Percentiles rank a stretch among this genome's conserved stretches.
These are phyloP conservation scores for Apostichopus californicus DNA, from an alignment of 35 echinoderm and acorn worm species.

Conservation along the genomic window DNA sequence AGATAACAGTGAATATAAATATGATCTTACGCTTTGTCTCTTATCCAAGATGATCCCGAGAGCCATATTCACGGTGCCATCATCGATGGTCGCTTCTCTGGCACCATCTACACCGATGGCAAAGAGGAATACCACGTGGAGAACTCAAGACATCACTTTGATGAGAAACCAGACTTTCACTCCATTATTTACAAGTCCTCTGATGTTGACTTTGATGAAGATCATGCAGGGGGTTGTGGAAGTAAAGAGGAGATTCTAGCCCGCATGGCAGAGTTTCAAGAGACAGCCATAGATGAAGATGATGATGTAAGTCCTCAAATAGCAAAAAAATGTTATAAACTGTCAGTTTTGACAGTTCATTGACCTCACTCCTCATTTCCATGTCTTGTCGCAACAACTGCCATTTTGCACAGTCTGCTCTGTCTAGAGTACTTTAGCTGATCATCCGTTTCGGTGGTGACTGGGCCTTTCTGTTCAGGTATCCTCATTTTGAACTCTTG, in stretches of 20 bases:
- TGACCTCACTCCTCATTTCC: no score
- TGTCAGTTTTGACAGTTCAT: no score
- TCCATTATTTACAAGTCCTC: slow-evolving; percentile 89
- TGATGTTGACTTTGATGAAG: slow-evolving; percentile 69
- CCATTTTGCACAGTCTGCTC: no score
- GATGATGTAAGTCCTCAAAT: background rate
- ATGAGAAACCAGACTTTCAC: slow-evolving; percentile 73
- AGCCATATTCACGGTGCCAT: slow-evolving; percentile 84
- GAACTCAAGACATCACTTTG: slow-evolving; percentile 70
- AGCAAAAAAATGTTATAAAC: no score
- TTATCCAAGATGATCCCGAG: slow-evolving; percentile 69
- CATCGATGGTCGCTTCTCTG: slow-evolving; percentile 77
- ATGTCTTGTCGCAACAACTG: no score
- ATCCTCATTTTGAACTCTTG: no score
- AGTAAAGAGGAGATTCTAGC: slow-evolving; percentile 47
- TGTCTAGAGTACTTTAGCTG: no score
- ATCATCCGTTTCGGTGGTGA: no score
- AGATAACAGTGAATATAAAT: no score
- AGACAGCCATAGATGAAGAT: slow-evolving; percentile 55
- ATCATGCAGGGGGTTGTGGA: slow-evolving; percentile 65
- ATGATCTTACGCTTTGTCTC: no score
- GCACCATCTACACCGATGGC: slow-evolving; percentile 75
- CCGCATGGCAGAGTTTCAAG: slow-evolving; percentile 72
- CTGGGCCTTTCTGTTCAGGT: no score
- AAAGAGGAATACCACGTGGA: slow-evolving; percentile 85